Evolutionary conservation across 2,113 vertebrate genomes (phyloP).

Genomic region (Alethe castanea): DNA sequence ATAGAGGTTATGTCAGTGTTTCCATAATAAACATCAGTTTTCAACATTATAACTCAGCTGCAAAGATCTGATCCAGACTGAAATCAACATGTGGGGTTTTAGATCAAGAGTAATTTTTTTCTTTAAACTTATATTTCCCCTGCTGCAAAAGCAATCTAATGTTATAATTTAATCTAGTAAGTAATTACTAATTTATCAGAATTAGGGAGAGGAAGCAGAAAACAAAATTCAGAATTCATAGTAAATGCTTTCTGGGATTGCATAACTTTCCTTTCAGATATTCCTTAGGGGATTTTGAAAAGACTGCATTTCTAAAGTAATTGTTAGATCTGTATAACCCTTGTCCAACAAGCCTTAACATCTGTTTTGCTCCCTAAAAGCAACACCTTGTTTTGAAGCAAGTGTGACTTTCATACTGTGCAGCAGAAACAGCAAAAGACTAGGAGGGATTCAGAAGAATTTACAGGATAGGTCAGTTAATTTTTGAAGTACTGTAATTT

Average conservation of each 20-base stretch:
- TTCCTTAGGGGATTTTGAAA: neutral
- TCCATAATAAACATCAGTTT: slow-evolving; percentile 56
- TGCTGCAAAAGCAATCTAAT: neutral
- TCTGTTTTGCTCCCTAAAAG: neutral
- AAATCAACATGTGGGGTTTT: slow-evolving; percentile 4
- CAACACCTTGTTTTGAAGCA: neutral
- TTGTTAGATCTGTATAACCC: neutral
- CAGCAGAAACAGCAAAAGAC: neutral
- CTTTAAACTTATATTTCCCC: neutral
- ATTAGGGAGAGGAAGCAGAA: neutral
- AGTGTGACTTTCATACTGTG: neutral
- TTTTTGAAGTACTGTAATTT: neutral
- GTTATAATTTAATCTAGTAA: neutral
- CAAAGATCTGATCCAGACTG: slow-evolving; percentile 7
- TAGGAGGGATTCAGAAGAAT: neutral
- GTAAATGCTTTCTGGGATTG: neutral
- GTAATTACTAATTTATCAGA: neutral
- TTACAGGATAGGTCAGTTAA: neutral
- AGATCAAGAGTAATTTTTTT: neutral
- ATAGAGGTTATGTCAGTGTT: slow-evolving; percentile 56
- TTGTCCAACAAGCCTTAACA: neutral
- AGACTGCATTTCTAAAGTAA: neutral
- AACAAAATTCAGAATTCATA: neutral
- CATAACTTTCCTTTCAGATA: neutral
- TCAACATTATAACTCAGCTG: slow-evolving; percentile 16